Percentiles rank a stretch among this genome's conserved stretches.
Evolutionary conservation across 2,797 vertebrate genomes (phyloP).

Genomic region (Anisognathus igniventris): DNA sequence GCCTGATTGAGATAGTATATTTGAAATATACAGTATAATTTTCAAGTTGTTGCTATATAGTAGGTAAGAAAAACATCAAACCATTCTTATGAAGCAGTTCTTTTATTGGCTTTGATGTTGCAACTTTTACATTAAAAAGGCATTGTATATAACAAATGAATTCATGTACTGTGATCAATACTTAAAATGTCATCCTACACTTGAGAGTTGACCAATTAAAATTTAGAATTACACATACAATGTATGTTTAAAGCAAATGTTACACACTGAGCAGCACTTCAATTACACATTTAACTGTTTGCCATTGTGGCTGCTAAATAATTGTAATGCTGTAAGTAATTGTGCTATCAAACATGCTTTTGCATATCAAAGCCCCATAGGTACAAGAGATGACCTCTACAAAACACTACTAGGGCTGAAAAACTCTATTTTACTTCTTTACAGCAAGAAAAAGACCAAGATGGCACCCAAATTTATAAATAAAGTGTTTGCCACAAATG

Average conservation of each 20-base stretch:
- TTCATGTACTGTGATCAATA: slow-evolving; percentile 39
- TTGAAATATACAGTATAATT: not conserved
- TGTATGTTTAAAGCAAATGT: slow-evolving; percentile 50
- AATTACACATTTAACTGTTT: slow-evolving; percentile 43
- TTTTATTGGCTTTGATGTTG: slow-evolving; percentile 79
- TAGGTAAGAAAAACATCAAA: slow-evolving; percentile 77
- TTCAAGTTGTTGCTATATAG: not conserved
- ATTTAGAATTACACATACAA: slow-evolving; percentile 57
- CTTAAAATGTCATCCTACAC: slow-evolving; percentile 44
- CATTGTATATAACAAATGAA: slow-evolving; percentile 66
- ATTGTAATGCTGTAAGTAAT: slow-evolving; percentile 44
- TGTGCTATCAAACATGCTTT: slow-evolving; percentile 64
- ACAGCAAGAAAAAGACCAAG: slow-evolving; percentile 51
- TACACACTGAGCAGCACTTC: slow-evolving; percentile 60
- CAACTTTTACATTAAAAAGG: slow-evolving; percentile 72
- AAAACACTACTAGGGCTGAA: slow-evolving; percentile 44
- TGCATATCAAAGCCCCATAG: slow-evolving; percentile 36
- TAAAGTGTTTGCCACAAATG: slow-evolving; percentile 12
- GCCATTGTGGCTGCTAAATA: slow-evolving; percentile 51
- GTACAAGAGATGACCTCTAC: slow-evolving; percentile 12
- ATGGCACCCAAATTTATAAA: slow-evolving; percentile 55
- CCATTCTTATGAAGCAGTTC: slow-evolving; percentile 63
- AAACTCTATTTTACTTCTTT: slow-evolving; percentile 26
- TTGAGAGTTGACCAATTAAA: slow-evolving; percentile 37
- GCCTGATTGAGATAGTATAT: slow-evolving; percentile 71